Base-by-base conservation (phyloP, 37 sponge, comb jelly and placozoan genomes). In the Halisarca cf. caerulea region DNA sequence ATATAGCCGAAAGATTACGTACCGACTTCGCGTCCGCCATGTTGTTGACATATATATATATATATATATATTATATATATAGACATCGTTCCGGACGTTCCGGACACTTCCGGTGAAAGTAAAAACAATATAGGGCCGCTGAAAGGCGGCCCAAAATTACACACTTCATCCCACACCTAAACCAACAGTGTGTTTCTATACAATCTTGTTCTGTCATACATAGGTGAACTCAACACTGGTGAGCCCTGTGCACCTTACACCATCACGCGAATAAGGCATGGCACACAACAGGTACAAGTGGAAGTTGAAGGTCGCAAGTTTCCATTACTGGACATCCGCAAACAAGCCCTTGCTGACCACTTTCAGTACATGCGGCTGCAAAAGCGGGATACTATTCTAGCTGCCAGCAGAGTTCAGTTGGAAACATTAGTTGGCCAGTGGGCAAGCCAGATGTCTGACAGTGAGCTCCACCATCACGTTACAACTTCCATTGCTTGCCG, bases 161-260 rank as follows among this genome's bases (percentile, higher is more conserved):
- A n/a, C n/a, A n/a, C n/a, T n/a, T n/a, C n/a, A n/a, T n/a, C n/a
- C n/a, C n/a, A 55, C 57, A 11, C 57, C 57, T 55, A 55, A 55
- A 11, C 17, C 11, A 55, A 17, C 17, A 55, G 17, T 17, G 57
- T n/a, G n/a, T n/a, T n/a, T n/a, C n/a, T 55, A 55, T 17, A 55
- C 17, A 20, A 55, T 55, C 17, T 20, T 20, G 24, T 51, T n/a
- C n/a, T 24, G n/a, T 39, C 32, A 39, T 7, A 47, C 6, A 25
- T 62, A 59, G 64, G 81, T 81, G 81, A 81, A 59, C 64, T 81
- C 20, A 8, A n/a, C 3, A 37, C 20, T 30, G 60, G 80, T 54
- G 80, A 80, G 32, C 59, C 58, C 23, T 82, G 82, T 61, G 30
- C 82, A 35, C 82, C 68, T 2, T 82, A 42, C 82, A 64, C 81